Conservation (phyloP, 2,888 invertebrate genomes). For the Sceliomorpha sp. region DNA sequence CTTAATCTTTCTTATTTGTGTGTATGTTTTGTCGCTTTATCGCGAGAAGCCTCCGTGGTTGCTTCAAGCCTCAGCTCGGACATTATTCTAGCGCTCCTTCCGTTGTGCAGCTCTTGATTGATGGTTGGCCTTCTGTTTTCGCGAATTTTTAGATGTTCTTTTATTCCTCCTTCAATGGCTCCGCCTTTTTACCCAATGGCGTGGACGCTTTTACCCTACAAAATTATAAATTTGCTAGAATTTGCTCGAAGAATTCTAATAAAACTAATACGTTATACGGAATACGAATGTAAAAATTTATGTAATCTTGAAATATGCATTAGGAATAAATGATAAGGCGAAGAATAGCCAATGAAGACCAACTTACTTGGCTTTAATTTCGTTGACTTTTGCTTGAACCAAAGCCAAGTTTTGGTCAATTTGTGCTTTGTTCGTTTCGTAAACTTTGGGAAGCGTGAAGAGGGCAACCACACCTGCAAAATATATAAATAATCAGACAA, state of each 20-base stretch:
- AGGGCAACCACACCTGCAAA: conserved; percentile 92
- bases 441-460: conserved; percentile 97
- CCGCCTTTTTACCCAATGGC: conserved; percentile 92
- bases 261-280: not conserved
- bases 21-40: conserved; percentile 29
- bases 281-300: not conserved
- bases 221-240: conserved; percentile 56
- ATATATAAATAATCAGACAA: no score
- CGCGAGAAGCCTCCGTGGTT: conserved; percentile 40
- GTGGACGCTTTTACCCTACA: conserved; percentile 92
- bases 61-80: conserved; percentile 46
- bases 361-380: conserved; percentile 93
- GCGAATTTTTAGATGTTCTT: conserved; percentile 37
- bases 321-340: no score
- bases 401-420: conserved; percentile 95
- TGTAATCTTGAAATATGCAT: no score
- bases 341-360: no score
- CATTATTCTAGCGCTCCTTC: conserved; percentile 44
- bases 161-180: conserved; percentile 93
- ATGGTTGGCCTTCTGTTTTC: conserved; percentile 45
- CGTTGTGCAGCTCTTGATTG: conserved; percentile 49
- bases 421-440: conserved; percentile 96
- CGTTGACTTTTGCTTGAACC: conserved; percentile 92
- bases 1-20: conserved; percentile 16
- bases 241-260: not conserved